Evolutionary conservation across 2,113 vertebrate genomes (phyloP), one percentile per base, ranked within the genome.

Genomic region (Chaetorhynchus papuensis): DNA sequence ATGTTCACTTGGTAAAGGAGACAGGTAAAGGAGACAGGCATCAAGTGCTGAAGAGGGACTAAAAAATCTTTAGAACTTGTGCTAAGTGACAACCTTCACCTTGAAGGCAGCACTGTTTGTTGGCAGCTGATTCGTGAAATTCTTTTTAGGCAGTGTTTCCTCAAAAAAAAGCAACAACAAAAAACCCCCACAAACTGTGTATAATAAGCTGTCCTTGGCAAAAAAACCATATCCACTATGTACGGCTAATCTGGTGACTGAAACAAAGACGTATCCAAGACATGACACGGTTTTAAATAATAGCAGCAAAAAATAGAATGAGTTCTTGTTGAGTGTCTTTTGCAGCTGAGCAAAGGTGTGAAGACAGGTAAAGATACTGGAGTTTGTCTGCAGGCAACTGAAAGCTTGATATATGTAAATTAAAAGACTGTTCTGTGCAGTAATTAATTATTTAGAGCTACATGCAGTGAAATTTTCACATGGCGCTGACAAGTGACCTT

Each of bases 381-480:
- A 74, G 18, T 41, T 72, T 35, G 16, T 77, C 57, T 93, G 16
- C 42, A 78, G 39, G 42, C 54, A 39, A 27, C 63, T 63, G 56
- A 71, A 81, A 91, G 17, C 52, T 59, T 89, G 56, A 71, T 20
- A 47, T 52, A 83, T 22, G 22, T 83, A 94, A 96, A 83, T 93
- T 54, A 59, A 77, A 96, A 66, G 44, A 77, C 2, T 59, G 44
- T 42, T 33, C 68, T 81, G 39, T 90, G 63, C 41, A 60, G 39
- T 53, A 80, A 83, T 91, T 86, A 88, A 89, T 89, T 95, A 93
- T 86, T 95, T 94, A 92, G 52, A 78, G 45, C 24, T 68, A 82
- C 59, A 93, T 19, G 47, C 71, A 64, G 66, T 13, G 50, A 88
- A 95, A 81, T 35, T 91, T 85, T 91, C 61, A 77, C 33, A 45